Base-by-base conservation (phyloP, 2,113 vertebrate genomes). In the Triplophysa siluroides region DNA sequence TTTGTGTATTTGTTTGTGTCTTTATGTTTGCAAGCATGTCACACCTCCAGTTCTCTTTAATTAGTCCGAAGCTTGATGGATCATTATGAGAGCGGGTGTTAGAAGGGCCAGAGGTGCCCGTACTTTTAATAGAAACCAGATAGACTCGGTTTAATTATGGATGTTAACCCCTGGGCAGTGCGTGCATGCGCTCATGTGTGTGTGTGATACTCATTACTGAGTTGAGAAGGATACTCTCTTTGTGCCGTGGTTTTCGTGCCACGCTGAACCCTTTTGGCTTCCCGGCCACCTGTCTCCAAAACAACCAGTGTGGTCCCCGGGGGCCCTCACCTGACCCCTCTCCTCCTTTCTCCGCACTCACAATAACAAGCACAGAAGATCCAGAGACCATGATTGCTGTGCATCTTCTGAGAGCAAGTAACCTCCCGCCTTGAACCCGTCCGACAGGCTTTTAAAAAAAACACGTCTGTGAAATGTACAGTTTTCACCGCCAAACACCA, bases 61-160 rank as follows among this genome's bases (percentile, higher is more conserved):
- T 75, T 38, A 75, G 41, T 63, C 58, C 4, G 24, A 54, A 52
- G 13, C 52, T 87, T 87, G 88, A 75, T 63, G 21, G 16, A 21
- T 47, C 74, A 76, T 76, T 54, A 76, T 21, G 75, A 77, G 75
- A 54, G 47, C 11, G 11, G 71, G n/a, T 16, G 13, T 81, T 85
- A 72, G 14, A 14, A 45, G 69, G 13, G 24, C 29, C 50, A 73
- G 77, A 72, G 69, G 43, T 60, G 74, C 70, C 73, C 78, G 9
- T 21, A 84, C 67, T 86, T 89, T 79, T 86, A 87, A 86, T 80
- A 88, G 80, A 88, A 89, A 87, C 81, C 52, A 86, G 85, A 84
- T 85, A 56, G 78, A 87, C 88, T 90, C 78, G 67, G 61, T 83
- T 91, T 84, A 83, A 90, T 92, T 92, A 88, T 88, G 83, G 74